A percentile compares a stretch with the other conserved stretches of the same genome.
These are phyloP conservation scores for Epistrophella euchroma DNA, from an alignment of 2,888 invertebrate species.

Conservation along the genomic window DNA sequence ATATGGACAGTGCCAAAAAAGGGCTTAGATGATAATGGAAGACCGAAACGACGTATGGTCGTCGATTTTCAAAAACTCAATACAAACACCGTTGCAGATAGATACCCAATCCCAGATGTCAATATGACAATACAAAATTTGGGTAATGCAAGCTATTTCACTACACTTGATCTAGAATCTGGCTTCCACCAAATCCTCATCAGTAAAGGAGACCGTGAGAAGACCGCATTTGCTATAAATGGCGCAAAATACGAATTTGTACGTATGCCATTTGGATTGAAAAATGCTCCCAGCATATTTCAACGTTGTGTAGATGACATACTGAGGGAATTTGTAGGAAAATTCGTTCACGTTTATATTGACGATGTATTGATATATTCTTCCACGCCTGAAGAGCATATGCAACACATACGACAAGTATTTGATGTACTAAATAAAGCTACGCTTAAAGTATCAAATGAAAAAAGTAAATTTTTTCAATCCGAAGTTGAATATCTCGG, in stretches of 20 bases:
- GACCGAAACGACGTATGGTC: not conserved
- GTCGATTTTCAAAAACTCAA: not conserved
- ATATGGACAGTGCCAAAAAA: slow-evolving; percentile 1
- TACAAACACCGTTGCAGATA: not conserved
- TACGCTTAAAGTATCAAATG: not conserved
- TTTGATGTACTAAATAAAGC: not conserved
- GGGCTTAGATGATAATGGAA: not conserved
- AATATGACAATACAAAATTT: not conserved
- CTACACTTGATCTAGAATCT: not conserved
- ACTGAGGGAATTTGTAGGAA: no score
- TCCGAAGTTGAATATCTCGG: not conserved
- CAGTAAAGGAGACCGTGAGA: not conserved
- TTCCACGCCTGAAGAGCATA: not conserved
- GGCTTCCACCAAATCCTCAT: not conserved
- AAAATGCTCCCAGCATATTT: not conserved
- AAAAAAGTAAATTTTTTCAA: not conserved
- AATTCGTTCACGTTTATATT: not conserved
- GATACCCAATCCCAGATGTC: not conserved
- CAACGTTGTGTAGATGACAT: not conserved
- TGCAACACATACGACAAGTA: not conserved
- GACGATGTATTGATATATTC: slow-evolving; percentile 1
- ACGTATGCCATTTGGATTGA: slow-evolving; percentile 3
- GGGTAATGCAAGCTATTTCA: not conserved
- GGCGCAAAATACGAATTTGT: slow-evolving; percentile 1
- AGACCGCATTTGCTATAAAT: not conserved